Evolutionary conservation across 2,888 invertebrate species (phyloP).

Genomic region (Bedellia somnulentella): DNA sequence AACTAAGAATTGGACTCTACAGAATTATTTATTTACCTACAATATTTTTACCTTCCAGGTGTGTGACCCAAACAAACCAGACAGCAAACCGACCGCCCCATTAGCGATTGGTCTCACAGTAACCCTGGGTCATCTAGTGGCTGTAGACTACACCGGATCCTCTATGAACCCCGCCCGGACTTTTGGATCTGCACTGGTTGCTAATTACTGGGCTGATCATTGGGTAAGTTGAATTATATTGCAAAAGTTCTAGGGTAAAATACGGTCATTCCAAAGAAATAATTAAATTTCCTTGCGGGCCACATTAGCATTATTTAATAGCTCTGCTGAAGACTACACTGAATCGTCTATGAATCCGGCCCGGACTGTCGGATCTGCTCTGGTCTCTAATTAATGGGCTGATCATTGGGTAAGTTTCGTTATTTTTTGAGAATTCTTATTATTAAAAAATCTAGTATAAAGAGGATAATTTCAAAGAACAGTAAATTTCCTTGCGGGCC

Average conservation of each 20-base stretch:
- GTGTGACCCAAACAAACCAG: constrained; percentile 75
- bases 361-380: constrained; percentile 83
- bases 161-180: constrained; percentile 93
- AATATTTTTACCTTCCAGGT: no score
- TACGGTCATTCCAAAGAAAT: no score
- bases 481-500: no score
- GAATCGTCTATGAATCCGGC: constrained; percentile 94
- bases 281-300: no score
- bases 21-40: no score
- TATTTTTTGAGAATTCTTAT: no score
- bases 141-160: constrained; percentile 82
- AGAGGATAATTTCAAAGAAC: no score
- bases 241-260: no score
- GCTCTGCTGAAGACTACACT: no score
- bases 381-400: constrained; percentile 71
- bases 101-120: constrained; percentile 88
- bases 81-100: constrained; percentile 80
- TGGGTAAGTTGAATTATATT: constrained; percentile 65
- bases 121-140: constrained; percentile 80
- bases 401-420: constrained; percentile 76
- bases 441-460: no score
- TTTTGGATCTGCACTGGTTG: constrained; percentile 83
- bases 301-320: no score
- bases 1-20: no score
- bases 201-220: constrained; percentile 73